phyloP scores from a whole-genome alignment of 2,113 vertebrate species.

The Scortum barcoo region DNA sequence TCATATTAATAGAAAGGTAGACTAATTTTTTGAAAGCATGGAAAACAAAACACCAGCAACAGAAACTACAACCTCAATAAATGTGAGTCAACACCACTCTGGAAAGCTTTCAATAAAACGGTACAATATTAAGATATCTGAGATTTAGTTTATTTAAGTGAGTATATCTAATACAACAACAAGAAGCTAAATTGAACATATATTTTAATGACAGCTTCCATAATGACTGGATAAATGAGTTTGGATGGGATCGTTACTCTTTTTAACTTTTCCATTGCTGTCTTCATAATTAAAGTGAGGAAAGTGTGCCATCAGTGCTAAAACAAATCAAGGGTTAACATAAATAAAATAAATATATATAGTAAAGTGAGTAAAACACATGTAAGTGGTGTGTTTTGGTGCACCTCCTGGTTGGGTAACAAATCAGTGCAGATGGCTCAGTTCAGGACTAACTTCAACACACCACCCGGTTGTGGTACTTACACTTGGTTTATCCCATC shows the following conservation, averaged over 20 bases:
- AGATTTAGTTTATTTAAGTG: no score
- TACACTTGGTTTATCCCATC: conserved; percentile 85
- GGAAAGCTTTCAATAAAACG: no score
- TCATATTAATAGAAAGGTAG: not conserved
- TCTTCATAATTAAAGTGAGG: not conserved
- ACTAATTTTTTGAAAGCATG: not conserved
- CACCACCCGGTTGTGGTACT: conserved; percentile 68
- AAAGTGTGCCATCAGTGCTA: not conserved
- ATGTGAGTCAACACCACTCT: not conserved
- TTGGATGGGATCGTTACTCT: no score
- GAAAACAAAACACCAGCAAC: not conserved
- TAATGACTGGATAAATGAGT: not conserved
- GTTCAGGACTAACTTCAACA: conserved; percentile 23
- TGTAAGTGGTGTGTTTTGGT: not conserved
- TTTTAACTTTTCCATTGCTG: not conserved
- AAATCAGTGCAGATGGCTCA: conserved; percentile 34
- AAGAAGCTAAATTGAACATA: not conserved
- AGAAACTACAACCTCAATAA: not conserved
- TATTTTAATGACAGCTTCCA: not conserved
- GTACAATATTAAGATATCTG: no score
- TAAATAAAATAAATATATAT: no score
- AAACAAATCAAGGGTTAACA: not conserved
- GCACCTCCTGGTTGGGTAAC: not conserved
- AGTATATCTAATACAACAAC: not conserved
- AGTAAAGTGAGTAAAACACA: no score